Evolutionary conservation across 2,888 invertebrate genomes (phyloP), one percentile per base, ranked within the genome.

Genomic region (Drosophila eohydei): DNA sequence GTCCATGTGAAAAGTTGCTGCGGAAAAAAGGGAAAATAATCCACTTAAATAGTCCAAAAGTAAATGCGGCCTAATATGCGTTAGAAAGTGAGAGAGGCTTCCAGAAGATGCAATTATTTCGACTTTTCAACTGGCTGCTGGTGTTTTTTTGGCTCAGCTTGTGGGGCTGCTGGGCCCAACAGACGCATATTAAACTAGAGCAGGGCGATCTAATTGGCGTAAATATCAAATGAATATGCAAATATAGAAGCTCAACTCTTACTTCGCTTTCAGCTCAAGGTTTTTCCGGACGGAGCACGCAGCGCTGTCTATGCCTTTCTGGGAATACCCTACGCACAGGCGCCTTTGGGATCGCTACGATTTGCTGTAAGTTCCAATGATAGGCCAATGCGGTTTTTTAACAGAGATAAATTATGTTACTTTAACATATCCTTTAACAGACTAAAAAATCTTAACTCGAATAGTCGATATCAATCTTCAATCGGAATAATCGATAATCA

Each of bases 281-380:
- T 95, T 38, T 95, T 94, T 89, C 94, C 95, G 12, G 95, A 95
- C 82, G 94, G 94, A 48, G 94, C 94, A 14, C 93, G 94, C 59
- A 94, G 93, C 55, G 94, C 95, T 0, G 94, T 96, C 6, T 95
- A 95, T 92, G 95, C 95, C 57, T 97, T 95, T 92, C 94, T 95
- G 79, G 96, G 97, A 21, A 94, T 97, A 70, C 97, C 97, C 0
- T 97, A 96, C 89, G 97, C 97, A 32, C 94, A 95, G 74, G 95
- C 97, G 14, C 97, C 97, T 0, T 90, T 95, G 55, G 96, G 95
- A n/a, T 93, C 94, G 78, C 93, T 95, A 56, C 94, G 97, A 90
- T 97, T 97, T 94, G 94, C 95, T 88, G 96, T 96, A 92, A 93
- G 93, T 89, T 21, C 9, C 1, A 21, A 1, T 21, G 21, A 21